Conservation (phyloP, 2,888 invertebrate genomes). For the Chironomus riparius region DNA sequence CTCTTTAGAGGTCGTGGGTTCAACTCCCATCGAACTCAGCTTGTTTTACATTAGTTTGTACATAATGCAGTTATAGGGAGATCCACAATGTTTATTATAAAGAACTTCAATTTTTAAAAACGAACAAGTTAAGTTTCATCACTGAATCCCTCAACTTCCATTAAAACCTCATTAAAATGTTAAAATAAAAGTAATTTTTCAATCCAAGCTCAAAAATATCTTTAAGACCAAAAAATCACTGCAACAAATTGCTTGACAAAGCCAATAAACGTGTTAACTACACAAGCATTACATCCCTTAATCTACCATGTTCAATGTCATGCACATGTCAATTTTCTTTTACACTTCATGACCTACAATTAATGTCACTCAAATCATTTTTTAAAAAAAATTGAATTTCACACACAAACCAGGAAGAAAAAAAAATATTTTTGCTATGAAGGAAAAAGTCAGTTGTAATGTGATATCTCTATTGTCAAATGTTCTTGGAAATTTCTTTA, state of each 20-base stretch:
- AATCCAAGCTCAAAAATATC: no score
- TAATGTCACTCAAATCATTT: constrained; percentile 18
- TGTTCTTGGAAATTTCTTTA: not conserved
- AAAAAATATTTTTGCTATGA: not conserved
- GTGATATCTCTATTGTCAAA: not conserved
- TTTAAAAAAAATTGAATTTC: not conserved
- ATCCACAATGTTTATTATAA: no score
- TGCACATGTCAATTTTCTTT: constrained; percentile 18
- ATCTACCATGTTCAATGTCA: constrained; percentile 13
- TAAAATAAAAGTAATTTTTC: not conserved
- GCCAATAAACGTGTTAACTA: not conserved
- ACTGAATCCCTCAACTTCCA: no score
- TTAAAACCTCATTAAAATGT: not conserved
- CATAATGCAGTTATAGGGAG: no score
- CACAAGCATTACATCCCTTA: not conserved
- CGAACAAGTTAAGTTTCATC: no score
- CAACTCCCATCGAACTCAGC: no score
- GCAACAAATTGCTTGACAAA: not conserved
- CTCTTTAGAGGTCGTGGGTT: no score
- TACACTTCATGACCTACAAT: constrained; percentile 20
- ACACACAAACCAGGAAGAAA: not conserved
- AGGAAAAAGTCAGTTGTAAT: not conserved
- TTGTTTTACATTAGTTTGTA: no score
- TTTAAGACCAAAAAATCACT: not conserved
- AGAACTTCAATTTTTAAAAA: no score